Evolutionary conservation across 2,113 vertebrate genomes (phyloP), one percentile per base, ranked within the genome.

Genomic region (Pimephales promelas): DNA sequence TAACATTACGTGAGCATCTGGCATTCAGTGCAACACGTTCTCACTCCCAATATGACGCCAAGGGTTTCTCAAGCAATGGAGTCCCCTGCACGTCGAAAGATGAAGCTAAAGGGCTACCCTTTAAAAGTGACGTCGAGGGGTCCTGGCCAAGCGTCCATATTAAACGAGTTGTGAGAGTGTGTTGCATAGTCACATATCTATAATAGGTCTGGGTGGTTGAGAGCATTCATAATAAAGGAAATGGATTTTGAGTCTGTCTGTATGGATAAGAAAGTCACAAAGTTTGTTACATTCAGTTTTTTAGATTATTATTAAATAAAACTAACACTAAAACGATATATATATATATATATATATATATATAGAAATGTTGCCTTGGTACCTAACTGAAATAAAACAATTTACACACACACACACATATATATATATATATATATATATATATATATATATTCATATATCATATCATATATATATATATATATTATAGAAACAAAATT

Each of bases 1-100:
- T 47, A 62, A 62, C 34, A 62, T 79, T 45, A 79, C 24, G 16
- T 79, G n/a, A 9, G 14, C 36, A 62, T 79, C 76, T 61, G 56
- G 34, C 57, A 28, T 62, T 4, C 5, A 62, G 34, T 40, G 40
- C 40, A 40, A 40, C 40, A 40, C 40, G 2, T 10, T 40, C 40
- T 40, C 40, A 40, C 8, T 40, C 40, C 8, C 40, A 40, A 2
- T 40, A 40, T 40, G 40, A 40, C 40, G 40, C 40, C 40, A 40
- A 9, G 40, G 40, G 40, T 40, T 40, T 40, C 40, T 40, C 40
- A 40, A 40, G 40, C 40, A 40, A 40, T 10, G 8, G 40, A 40
- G 40, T 40, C 7, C 7, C 36, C 36, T 40, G 36, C 7, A 40
- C 36, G 36, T 40, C 8, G 1, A 40, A 40, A 40, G 9, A 40